Percentiles rank a stretch among this genome's conserved stretches.
phyloP scores from a whole-genome alignment of 2,797 vertebrate species.

The Cheirogaleus major region DNA sequence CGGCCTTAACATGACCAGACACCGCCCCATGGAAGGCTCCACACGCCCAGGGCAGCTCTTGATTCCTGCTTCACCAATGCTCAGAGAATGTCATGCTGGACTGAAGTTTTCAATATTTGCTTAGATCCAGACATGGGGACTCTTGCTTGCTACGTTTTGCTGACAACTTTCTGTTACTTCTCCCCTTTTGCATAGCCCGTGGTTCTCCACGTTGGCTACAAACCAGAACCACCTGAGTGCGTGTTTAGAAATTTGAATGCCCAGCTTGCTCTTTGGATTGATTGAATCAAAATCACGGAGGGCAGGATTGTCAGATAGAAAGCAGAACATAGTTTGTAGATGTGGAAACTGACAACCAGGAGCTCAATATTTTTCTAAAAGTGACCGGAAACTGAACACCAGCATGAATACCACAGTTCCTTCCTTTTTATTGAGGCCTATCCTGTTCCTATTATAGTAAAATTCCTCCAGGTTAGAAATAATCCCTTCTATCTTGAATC shows the following conservation, averaged over 20 bases:
- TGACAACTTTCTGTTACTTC: background rate
- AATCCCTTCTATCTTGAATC: background rate
- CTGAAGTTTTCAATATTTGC: background rate
- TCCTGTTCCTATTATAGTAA: background rate
- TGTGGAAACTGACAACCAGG: background rate
- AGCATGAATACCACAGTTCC: background rate
- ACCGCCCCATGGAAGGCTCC: background rate
- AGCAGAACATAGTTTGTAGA: background rate
- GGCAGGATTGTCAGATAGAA: no score
- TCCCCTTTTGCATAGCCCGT: background rate
- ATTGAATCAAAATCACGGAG: background rate
- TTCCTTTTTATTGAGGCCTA: background rate
- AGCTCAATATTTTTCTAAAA: background rate
- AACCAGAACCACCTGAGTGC: background rate
- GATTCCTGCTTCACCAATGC: background rate
- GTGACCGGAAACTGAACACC: background rate
- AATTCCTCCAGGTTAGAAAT: background rate
- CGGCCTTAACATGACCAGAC: background rate
- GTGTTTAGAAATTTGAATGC: background rate
- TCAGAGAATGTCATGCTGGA: background rate
- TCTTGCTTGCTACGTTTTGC: background rate
- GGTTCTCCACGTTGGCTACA: background rate
- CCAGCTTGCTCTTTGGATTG: background rate
- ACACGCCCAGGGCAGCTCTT: background rate
- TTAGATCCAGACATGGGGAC: background rate